Conservation (phyloP, 1,140 invertebrate genomes). For the Apis mellifera region DNA sequence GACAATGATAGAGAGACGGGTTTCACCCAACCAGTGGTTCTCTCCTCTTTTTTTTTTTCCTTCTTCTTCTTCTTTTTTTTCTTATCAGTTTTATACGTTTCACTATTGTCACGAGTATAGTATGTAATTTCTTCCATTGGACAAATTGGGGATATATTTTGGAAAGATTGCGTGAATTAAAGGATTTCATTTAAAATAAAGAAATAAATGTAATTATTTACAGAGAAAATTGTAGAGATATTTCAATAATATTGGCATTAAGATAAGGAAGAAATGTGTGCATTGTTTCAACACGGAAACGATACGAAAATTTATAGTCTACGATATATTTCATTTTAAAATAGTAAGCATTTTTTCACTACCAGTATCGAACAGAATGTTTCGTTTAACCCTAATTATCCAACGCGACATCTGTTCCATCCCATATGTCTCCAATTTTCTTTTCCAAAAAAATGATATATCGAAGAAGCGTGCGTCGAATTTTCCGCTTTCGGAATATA, state of each 20-base stretch:
- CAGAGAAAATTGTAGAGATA: no score
- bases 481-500: neutral
- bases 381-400: slow-evolving; percentile 62
- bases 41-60: neutral
- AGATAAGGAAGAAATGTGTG: neutral
- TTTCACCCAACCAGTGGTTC: slow-evolving; percentile 21
- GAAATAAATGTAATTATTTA: neutral
- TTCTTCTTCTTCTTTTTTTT: no score
- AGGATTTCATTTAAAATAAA: neutral
- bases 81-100: neutral
- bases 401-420: slow-evolving; percentile 52
- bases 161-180: neutral
- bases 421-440: slow-evolving; percentile 25
- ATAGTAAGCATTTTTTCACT: slow-evolving; percentile 44
- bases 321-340: slow-evolving; percentile 29
- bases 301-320: neutral
- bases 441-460: slow-evolving; percentile 23
- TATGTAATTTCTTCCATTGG: no score
- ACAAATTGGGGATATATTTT: neutral
- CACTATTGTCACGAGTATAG: neutral
- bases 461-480: neutral
- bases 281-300: neutral
- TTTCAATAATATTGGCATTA: neutral
- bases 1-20: slow-evolving; percentile 44
- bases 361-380: slow-evolving; percentile 46